These are phyloP conservation scores for Phoxinus dragarum DNA, from an alignment of 2,797 vertebrate genomes.

Conservation along the genomic window DNA sequence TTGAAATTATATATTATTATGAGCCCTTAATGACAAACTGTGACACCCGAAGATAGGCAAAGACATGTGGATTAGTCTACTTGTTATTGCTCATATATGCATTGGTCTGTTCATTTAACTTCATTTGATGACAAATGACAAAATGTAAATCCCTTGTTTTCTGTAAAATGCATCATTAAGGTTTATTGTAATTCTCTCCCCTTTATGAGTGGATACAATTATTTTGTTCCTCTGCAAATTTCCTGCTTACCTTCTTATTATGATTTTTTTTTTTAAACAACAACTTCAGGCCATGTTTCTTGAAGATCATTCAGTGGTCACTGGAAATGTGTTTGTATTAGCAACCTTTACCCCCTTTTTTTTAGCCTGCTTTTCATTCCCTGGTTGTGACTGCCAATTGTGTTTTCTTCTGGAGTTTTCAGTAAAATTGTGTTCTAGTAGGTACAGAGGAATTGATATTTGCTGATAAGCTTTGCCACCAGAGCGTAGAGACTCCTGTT, in stretches of 20 bases:
- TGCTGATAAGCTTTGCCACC: slow-evolving; percentile 73
- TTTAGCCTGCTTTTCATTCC: slow-evolving; percentile 30
- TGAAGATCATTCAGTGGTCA: slow-evolving; percentile 16
- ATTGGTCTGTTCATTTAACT: slow-evolving; percentile 5
- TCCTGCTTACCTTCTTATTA: not conserved
- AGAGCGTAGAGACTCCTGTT: slow-evolving; percentile 73
- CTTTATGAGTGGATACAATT: not conserved
- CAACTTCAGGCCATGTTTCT: not conserved
- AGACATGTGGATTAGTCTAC: not conserved
- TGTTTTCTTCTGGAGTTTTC: slow-evolving; percentile 76
- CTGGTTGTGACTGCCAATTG: slow-evolving; percentile 11
- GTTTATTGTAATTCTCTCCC: not conserved
- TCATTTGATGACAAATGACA: not conserved
- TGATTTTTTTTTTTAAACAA: not conserved
- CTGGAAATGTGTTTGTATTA: slow-evolving; percentile 6
- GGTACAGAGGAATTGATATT: slow-evolving; percentile 66
- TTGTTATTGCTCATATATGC: not conserved
- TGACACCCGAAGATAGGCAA: slow-evolving; percentile 3
- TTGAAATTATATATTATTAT: slow-evolving; percentile 7
- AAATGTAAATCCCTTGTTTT: not conserved
- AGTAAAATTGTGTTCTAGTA: slow-evolving; percentile 70
- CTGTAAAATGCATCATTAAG: not conserved
- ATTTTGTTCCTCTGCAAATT: not conserved
- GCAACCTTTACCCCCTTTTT: not conserved
- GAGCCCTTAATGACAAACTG: slow-evolving; percentile 4